Base-by-base conservation (phyloP, 2,113 vertebrate genomes). In the Terrapene triunguis region DNA sequence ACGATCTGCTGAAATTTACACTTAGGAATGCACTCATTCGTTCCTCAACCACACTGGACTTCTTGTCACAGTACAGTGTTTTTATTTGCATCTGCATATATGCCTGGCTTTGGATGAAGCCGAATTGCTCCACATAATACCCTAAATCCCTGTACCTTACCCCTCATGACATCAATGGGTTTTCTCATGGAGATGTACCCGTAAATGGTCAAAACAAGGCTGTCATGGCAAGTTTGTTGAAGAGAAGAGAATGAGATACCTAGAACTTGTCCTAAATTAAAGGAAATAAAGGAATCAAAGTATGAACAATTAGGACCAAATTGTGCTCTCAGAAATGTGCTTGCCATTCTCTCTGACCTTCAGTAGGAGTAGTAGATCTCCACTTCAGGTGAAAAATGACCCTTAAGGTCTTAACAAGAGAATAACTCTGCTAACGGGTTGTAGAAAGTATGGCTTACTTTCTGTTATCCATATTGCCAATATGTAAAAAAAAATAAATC, bases 1-100 rank as follows among this genome's bases (percentile, higher is more conserved):
- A 48, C 82, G 25, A 88, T 90, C 54, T 95, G 9, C 19, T 84
- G n/a, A 50, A 88, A 91, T 92, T 96, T 96, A 38, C 59, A 72
- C 93, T 94, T 89, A 88, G 86, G 72, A 82, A 84, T 59, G 19
- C 9, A 50, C 38, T n/a, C n/a, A 80, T 9, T 42, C 19, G 21
- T 32, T 81, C 72, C 55, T 35, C 29, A 82, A 48, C 32, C 19
- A 65, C 65, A 27, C 48, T 25, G 32, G 59, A 32, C 62, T 72
- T 14, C 6, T 42, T 74, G 54, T 84, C 65, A 80, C 85, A 62
- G 84, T 32, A 3, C 35, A 94, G 86, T 96, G 51, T 83, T 85
- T 50, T 38, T 2, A 38, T 51, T 32, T 87, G 25, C 88, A 89
- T 90, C n/a, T 96, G 29, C 16, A 48, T 25, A 6, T 82, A 24